Conservation (phyloP, 2,113 vertebrate species). For the Azemiops feae region DNA sequence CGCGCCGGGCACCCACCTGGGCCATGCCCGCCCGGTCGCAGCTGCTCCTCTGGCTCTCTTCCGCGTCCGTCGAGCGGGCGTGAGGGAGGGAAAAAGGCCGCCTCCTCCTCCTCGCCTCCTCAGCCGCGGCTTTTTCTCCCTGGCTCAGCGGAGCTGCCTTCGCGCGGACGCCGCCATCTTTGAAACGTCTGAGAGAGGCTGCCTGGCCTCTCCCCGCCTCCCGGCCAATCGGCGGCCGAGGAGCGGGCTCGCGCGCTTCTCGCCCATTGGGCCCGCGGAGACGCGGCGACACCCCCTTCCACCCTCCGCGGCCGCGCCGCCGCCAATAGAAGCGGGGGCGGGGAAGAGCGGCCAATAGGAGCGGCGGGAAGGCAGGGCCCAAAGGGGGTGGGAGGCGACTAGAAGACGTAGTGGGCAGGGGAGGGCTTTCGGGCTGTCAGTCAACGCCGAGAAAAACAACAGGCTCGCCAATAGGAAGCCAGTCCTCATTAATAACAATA, state of each 20-base stretch:
- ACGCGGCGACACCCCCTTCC: not conserved
- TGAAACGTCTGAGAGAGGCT: not conserved
- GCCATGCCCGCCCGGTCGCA: conserved; percentile 42
- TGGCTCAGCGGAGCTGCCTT: conserved; percentile 10
- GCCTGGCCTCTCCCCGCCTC: not conserved
- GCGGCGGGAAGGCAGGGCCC: not conserved
- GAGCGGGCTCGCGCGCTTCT: not conserved
- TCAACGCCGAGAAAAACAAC: not conserved
- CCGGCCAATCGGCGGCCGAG: not conserved
- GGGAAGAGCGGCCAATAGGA: not conserved
- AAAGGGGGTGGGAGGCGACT: not conserved
- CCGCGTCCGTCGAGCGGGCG: not conserved
- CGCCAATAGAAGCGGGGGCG: not conserved
- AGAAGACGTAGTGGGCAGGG: not conserved
- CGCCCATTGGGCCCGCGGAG: not conserved
- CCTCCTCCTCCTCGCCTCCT: too few relatives aligned
- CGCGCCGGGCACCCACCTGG: conserved; percentile 53
- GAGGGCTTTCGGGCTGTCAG: not conserved
- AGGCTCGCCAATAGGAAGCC: not conserved
- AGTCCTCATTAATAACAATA: not conserved
- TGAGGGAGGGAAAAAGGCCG: not conserved
- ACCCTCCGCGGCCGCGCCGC: not conserved
- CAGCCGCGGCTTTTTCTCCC: rapidly evolving
- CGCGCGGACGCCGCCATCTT: conserved; percentile 11
- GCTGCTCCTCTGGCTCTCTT: not conserved